phyloP scores from a whole-genome alignment of 2,797 vertebrate genomes.

The Spinus pinus region DNA sequence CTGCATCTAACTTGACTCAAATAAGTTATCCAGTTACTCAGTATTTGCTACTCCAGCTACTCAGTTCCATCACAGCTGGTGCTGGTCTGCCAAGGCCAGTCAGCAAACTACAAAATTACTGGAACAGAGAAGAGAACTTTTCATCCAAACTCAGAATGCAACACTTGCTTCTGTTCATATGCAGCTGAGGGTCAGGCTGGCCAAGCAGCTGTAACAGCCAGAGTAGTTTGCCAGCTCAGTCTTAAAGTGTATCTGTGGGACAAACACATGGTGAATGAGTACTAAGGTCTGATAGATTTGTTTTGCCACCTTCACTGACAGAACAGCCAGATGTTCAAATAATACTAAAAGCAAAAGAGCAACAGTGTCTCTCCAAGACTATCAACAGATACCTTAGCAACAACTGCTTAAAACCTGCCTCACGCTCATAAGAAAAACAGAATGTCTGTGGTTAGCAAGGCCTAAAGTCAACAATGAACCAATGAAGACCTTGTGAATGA shows the following conservation, averaged over 20 bases:
- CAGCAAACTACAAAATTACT: background rate
- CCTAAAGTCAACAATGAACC: background rate
- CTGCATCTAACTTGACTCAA: background rate
- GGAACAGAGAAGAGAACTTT: background rate
- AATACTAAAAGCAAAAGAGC: background rate
- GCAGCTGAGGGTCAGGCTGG: background rate
- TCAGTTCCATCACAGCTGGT: background rate
- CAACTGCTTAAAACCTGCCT: background rate
- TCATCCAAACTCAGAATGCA: background rate
- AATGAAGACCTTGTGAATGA: background rate
- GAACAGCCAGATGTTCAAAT: background rate
- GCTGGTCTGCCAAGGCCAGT: background rate
- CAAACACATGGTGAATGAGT: background rate
- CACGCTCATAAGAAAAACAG: background rate
- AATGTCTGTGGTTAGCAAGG: background rate
- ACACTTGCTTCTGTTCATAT: background rate
- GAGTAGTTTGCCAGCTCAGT: background rate
- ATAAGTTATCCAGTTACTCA: background rate
- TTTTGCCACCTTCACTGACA: background rate
- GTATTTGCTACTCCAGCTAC: background rate
- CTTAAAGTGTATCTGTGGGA: background rate
- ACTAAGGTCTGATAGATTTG: background rate
- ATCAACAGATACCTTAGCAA: accelerated
- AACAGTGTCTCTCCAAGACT: background rate
- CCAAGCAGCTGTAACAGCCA: background rate